These are phyloP conservation scores for Zaprionus camerounensis DNA, from an alignment of 1,140 invertebrate species.

Conservation along the genomic window DNA sequence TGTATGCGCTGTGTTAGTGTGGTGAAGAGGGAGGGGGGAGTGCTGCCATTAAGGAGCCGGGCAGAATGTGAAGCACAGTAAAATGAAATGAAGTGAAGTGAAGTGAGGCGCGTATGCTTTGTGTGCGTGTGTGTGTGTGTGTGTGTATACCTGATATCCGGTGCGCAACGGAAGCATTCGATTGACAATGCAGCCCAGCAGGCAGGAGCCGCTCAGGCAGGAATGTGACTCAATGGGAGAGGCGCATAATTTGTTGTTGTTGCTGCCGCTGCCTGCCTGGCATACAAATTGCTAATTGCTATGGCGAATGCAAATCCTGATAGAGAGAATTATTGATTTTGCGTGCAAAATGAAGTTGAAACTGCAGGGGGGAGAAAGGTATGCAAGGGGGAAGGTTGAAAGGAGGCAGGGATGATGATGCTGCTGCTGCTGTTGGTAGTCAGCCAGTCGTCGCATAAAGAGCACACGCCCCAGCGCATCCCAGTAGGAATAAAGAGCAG, in stretches of 20 bases:
- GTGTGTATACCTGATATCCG: constrained; percentile 77
- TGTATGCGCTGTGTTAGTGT: constrained; percentile 1
- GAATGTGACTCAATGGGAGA: constrained; percentile 33
- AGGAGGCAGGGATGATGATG: neutral
- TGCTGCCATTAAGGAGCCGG: constrained; percentile 31
- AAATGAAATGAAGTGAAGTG: constrained; percentile 15
- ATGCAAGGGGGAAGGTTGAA: no score
- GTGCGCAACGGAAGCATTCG: constrained; percentile 76
- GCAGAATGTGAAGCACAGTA: constrained; percentile 22
- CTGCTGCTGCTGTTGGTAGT: constrained; percentile 1
- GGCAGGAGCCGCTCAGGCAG: neutral
- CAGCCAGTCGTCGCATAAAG: constrained; percentile 34
- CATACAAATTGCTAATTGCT: constrained; percentile 54
- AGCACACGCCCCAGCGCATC: constrained; percentile 37
- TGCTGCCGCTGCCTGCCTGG: constrained; percentile 26
- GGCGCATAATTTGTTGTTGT: constrained; percentile 22
- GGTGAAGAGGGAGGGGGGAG: no score
- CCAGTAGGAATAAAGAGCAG: neutral
- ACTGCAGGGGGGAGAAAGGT: constrained; percentile 5
- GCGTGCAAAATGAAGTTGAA: constrained; percentile 64
- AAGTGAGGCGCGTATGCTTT: constrained; percentile 14
- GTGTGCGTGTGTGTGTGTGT: neutral
- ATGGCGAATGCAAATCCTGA: constrained; percentile 64
- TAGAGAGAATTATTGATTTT: constrained; percentile 78
- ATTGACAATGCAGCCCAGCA: constrained; percentile 36